A percentile compares a stretch with the other conserved stretches of the same genome.
phyloP scores from a whole-genome alignment of 2,888 invertebrate species.

The Limulus polyphemus region DNA sequence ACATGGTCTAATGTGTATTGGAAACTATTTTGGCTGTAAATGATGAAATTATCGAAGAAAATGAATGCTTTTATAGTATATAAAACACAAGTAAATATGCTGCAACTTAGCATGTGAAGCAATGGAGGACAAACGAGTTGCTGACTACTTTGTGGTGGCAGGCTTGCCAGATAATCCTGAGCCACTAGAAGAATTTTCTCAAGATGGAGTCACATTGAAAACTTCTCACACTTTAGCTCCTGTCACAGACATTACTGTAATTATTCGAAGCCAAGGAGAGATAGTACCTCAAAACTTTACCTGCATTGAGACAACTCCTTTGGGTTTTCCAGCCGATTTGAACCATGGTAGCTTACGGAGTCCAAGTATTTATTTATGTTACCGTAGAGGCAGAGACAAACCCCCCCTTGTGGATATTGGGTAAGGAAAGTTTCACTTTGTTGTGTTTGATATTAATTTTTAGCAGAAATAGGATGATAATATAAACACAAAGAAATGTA shows the following conservation, averaged over 20 bases:
- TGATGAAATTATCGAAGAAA: too few species aligned
- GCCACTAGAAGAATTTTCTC: constrained; percentile 44
- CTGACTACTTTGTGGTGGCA: constrained; percentile 97
- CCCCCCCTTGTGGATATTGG: constrained; percentile 94
- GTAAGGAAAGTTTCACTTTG: constrained; percentile 43
- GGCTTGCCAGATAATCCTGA: constrained; percentile 74
- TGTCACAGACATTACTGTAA: constrained; percentile 87
- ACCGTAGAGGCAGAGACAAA: constrained; percentile 78
- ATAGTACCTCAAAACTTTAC: constrained; percentile 64
- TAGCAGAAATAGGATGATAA: too few species aligned
- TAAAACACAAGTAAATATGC: too few species aligned
- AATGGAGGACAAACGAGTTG: constrained; percentile 46
- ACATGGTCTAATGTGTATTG: too few species aligned
- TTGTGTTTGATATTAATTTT: too few species aligned
- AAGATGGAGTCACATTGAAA: constrained; percentile 57
- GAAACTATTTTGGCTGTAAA: too few species aligned
- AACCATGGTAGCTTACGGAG: constrained; percentile 94
- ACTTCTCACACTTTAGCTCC: constrained; percentile 73
- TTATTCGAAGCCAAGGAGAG: constrained; percentile 80
- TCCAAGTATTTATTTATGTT: constrained; percentile 85
- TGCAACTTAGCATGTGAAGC: background rate
- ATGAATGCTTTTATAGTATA: too few species aligned
- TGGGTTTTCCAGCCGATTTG: constrained; percentile 74
- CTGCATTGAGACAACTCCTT: constrained; percentile 59
- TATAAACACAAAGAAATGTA: too few species aligned